A percentile compares a stretch with the other conserved stretches of the same genome.
Conservation (phyloP, 2,797 vertebrate species). For the Hypotaenidia philippensis region DNA sequence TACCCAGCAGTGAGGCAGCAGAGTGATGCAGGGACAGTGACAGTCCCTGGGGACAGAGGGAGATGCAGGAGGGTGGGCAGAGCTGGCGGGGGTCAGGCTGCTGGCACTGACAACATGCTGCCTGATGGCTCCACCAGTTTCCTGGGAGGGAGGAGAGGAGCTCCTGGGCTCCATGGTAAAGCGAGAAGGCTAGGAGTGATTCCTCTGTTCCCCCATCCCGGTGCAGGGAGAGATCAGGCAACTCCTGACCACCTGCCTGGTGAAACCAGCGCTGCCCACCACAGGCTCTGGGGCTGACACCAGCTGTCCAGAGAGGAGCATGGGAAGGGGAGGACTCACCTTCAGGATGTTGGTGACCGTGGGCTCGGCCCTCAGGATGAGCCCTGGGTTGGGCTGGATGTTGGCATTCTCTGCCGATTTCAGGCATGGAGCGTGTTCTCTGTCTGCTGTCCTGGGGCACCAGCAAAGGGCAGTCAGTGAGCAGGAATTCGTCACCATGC, state of each 20-base stretch:
- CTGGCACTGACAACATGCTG: neutral
- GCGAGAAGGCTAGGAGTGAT: neutral
- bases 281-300: neutral
- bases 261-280: neutral
- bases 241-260: neutral
- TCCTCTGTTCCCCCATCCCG: neutral
- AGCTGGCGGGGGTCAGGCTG: neutral
- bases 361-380: conserved; percentile 95
- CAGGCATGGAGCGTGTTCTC: conserved; percentile 90
- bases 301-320: accelerated
- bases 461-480: neutral
- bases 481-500: neutral
- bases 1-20: neutral
- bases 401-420: conserved; percentile 95
- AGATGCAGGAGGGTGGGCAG: neutral
- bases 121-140: neutral
- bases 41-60: neutral
- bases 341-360: conserved; percentile 99
- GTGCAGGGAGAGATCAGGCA: neutral
- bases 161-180: neutral
- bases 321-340: conserved; percentile 73
- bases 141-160: neutral
- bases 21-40: neutral
- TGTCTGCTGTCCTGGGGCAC: conserved; percentile 84
- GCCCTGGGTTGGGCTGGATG: conserved; percentile 96